Base-by-base conservation (phyloP, 1,140 invertebrate genomes). In the Drosophila malerkotliana region DNA sequence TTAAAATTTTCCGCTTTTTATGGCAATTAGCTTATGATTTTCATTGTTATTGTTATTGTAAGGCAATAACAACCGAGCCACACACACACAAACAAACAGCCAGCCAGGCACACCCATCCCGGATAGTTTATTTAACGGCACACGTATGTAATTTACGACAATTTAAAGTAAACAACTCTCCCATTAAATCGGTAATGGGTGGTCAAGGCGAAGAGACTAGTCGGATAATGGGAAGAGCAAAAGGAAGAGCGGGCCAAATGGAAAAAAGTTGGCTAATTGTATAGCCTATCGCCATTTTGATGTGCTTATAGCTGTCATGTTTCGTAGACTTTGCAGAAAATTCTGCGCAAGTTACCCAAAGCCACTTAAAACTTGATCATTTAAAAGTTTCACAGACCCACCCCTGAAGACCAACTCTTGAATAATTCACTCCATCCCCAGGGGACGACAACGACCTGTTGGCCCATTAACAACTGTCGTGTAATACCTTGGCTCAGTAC, bases 1-100 rank as follows among this genome's bases (percentile, higher is more conserved):
- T 62, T 84, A 49, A 58, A 81, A 74, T 56, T 64, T 49, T 39
- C 52, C 47, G 51, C 75, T 62, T 66, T 64, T 44, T 66, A 68
- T 75, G 74, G 78, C 74, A 87, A 85, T 85, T 85, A 87, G 63
- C 59, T 71, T 57, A 62, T 58, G 62, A 56, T 63, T 69, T 53
- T 72, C 57, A 61, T 55, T 72, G 54, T 64, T 81, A 53, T 72
- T 57, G 44, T 47, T 47, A 47, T 18, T 44, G 6, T 52, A 54
- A 44, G 45, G 21, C 44, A 74, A 72, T 71, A 60, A 72, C 45
- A 56, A 72, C 32, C 60, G 49, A 55, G 12, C 34, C 44, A 72
- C 63, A 56, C 48, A 10, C 8, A 15, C n/a, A n/a, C 12, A 41
- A 8, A 41, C 39, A n/a, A n/a, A 41, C 39, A 41, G n/a, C 12